Evolutionary conservation across 2,888 invertebrate genomes (phyloP).

Genomic region (Gibbula magus): DNA sequence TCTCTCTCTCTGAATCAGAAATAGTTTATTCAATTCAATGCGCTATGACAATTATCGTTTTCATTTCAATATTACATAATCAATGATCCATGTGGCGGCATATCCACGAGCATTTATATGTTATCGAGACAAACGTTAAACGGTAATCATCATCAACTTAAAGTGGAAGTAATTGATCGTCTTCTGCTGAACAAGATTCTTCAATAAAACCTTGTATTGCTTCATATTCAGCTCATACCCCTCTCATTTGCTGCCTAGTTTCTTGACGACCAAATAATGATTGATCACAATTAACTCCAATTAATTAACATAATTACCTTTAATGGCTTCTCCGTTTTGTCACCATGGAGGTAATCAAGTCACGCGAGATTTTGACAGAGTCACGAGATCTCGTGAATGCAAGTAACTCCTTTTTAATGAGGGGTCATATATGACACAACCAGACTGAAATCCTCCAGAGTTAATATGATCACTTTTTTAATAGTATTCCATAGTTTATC

Average conservation of each 20-base stretch:
- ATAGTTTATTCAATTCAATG: too few relatives aligned
- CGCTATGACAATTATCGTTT: not conserved
- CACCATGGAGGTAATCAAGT: not conserved
- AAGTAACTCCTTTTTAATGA: too few relatives aligned
- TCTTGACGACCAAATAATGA: not conserved
- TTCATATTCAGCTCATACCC: too few relatives aligned
- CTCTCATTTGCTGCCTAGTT: not conserved
- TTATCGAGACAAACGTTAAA: not conserved
- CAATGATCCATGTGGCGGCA: not conserved
- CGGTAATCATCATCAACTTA: not conserved
- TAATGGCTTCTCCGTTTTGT: not conserved
- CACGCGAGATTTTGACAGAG: not conserved
- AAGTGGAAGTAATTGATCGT: not conserved
- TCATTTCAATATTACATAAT: not conserved
- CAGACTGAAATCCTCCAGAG: too few relatives aligned
- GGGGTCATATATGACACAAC: too few relatives aligned
- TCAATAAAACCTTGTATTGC: too few relatives aligned
- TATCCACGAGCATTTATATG: not conserved
- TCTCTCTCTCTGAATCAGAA: too few relatives aligned
- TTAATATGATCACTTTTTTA: too few relatives aligned
- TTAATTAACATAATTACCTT: conserved; percentile 1
- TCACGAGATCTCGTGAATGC: not conserved
- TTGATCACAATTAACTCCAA: conserved; percentile 1
- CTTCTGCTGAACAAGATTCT: too few relatives aligned
- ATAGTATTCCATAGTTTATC: too few relatives aligned